These are phyloP conservation scores for Tipula lateralis DNA, from an alignment of 2,888 invertebrate species.

Conservation along the genomic window DNA sequence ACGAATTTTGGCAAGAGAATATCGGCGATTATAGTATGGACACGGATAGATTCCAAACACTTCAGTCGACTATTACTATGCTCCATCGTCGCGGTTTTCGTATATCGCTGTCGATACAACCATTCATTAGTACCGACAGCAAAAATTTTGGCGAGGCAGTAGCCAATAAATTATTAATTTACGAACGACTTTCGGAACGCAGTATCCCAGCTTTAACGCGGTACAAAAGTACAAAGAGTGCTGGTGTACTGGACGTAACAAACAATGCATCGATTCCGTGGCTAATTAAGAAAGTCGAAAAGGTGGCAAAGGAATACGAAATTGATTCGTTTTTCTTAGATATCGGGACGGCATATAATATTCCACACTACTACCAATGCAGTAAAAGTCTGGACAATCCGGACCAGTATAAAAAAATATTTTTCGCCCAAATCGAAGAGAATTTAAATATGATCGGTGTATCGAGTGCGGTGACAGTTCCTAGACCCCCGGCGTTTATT, in stretches of 20 bases:
- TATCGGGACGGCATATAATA: slow-evolving; percentile 74
- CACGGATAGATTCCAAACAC: slow-evolving; percentile 65
- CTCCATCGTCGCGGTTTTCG: slow-evolving; percentile 79
- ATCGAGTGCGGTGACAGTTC: slow-evolving; percentile 74
- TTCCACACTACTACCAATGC: slow-evolving; percentile 81
- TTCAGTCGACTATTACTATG: slow-evolving; percentile 73
- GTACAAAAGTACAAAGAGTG: slow-evolving; percentile 74
- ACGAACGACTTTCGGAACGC: slow-evolving; percentile 72
- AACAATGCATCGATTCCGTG: slow-evolving; percentile 76
- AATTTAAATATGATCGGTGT: slow-evolving; percentile 70
- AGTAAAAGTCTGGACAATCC: slow-evolving; percentile 70
- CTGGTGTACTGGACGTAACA: slow-evolving; percentile 81
- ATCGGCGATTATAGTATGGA: slow-evolving; percentile 86
- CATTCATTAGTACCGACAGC: slow-evolving; percentile 84
- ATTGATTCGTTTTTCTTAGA: slow-evolving; percentile 83
- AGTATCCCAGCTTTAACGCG: slow-evolving; percentile 77
- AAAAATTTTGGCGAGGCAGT: slow-evolving; percentile 76
- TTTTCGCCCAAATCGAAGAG: slow-evolving; percentile 61
- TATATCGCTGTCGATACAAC: slow-evolving; percentile 83
- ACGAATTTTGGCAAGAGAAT: slow-evolving; percentile 77
- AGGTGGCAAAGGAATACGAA: slow-evolving; percentile 65
- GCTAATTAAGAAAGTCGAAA: slow-evolving; percentile 68
- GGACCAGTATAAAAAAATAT: slow-evolving; percentile 73
- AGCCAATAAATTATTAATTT: slow-evolving; percentile 65
- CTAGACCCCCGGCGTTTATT: slow-evolving; percentile 79